Evolutionary conservation across 2,113 vertebrate genomes (phyloP).

Genomic region (Platysteira castanea): DNA sequence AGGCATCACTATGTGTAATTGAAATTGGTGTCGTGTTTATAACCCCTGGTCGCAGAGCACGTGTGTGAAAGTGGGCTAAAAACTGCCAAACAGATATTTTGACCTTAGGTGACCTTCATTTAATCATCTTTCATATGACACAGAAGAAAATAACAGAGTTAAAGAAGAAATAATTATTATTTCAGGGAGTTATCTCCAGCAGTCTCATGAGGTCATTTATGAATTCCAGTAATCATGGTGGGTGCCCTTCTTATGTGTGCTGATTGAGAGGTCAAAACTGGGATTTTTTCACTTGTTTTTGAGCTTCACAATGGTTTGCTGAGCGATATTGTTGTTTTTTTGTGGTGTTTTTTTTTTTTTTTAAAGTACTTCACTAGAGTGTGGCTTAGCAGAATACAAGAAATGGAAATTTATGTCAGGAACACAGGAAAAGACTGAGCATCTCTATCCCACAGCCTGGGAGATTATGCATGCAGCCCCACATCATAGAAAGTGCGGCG

Average conservation of each 20-base stretch:
- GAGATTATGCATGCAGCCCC: not conserved
- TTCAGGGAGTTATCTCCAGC: not conserved
- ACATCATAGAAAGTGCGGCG: not conserved
- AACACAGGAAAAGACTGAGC: not conserved
- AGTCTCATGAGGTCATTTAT: not conserved
- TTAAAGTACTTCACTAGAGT: not conserved
- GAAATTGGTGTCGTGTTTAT: not conserved
- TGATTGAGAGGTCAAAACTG: not conserved
- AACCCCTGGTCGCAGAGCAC: not conserved
- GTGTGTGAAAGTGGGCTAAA: not conserved
- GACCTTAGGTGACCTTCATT: not conserved
- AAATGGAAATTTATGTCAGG: not conserved
- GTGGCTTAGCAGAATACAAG: not conserved
- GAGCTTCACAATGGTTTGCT: not conserved
- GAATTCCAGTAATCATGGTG: not conserved
- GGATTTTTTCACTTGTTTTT: not conserved
- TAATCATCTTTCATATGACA: not conserved
- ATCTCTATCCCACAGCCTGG: not conserved
- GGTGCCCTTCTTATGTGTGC: not conserved
- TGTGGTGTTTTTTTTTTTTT: not conserved
- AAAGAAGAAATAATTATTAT: not conserved
- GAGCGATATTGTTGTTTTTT: fast-evolving
- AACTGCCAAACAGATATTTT: not conserved
- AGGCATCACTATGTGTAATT: not conserved
- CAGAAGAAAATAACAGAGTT: not conserved